Conservation (phyloP, 1,140 invertebrate species). For the Stegodyphus mimosarum region DNA sequence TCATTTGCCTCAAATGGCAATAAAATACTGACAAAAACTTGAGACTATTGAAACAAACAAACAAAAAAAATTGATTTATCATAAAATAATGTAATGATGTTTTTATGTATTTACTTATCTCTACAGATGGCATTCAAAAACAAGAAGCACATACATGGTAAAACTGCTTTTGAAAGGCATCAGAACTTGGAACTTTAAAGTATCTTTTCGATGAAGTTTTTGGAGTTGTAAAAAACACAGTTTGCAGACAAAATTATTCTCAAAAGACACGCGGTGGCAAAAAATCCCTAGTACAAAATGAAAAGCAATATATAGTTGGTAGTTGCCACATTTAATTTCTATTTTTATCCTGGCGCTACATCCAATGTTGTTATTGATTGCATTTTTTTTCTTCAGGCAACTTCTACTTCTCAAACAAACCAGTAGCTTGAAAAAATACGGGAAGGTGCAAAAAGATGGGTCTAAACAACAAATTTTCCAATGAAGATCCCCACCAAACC, state of each 20-base stretch:
- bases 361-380: constrained; percentile 42
- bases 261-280: constrained; percentile 32
- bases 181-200: constrained; percentile 12
- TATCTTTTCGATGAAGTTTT: not conserved
- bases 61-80: not conserved
- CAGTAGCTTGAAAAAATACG: constrained; percentile 52
- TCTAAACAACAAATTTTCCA: constrained; percentile 53
- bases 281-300: constrained; percentile 33
- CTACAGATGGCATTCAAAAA: constrained; percentile 9
- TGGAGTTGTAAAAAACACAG: constrained; percentile 33
- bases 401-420: constrained; percentile 58
- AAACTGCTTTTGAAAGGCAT: constrained; percentile 19
- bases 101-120: not conserved
- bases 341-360: constrained; percentile 24
- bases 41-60: no score
- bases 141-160: constrained; percentile 19
- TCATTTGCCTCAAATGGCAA: not conserved
- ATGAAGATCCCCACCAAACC: constrained; percentile 51
- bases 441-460: constrained; percentile 27
- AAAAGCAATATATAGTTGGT: constrained; percentile 44
- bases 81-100: not conserved
- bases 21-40: no score
- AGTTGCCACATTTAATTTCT: constrained; percentile 51
- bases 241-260: constrained; percentile 46
- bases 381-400: constrained; percentile 38